Base-by-base conservation (phyloP, 2,888 invertebrate genomes). In the Drosophila anomalata region DNA sequence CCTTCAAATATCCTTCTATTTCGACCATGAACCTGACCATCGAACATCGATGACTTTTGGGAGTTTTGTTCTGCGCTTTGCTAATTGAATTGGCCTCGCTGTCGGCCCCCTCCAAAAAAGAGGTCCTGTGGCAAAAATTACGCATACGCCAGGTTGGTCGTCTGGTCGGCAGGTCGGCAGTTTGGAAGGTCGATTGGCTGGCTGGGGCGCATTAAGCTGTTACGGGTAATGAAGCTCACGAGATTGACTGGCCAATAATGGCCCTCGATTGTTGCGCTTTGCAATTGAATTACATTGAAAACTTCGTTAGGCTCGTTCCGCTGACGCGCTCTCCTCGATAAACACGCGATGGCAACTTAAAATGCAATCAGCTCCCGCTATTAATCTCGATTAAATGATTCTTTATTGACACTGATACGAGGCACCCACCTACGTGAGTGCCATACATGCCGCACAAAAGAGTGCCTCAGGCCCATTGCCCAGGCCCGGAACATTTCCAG, bases 201-300 rank as follows among this genome's bases (percentile, higher is more conserved):
- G 46, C n/a, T 7, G 29, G 53, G 36, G 12, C 44, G 22, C 65
- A 66, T 69, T 71, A 70, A 71, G 62, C 70, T 75, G 62, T 75
- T 79, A 77, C 70, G 62, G 68, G 72, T 75, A 84, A 87, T 84
- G 71, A 77, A 61, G 56, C 73, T 65, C 47, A 66, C 67, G 67
- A 66, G 65, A 67, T 47, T 65, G 47, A 65, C 67, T 67, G 67
- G 63, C 53, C 65, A 65, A 69, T 84, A 84, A 69, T 54, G 57
- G 24, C 52, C 52, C 47, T 58, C 58, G 57, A 71, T 77, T 77
- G 76, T 79, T 82, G 69, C 31, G 73, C 44, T 51, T 51, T 58
- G 46, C 80, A 82, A 83, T 79, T 82, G 84, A 76, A 66, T 86
- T 81, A 61, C 69, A 73, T 81, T 85, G 74, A 75, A 83, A 79